Conservation (phyloP, 2,888 invertebrate genomes). For the Celastrina argiolus region DNA sequence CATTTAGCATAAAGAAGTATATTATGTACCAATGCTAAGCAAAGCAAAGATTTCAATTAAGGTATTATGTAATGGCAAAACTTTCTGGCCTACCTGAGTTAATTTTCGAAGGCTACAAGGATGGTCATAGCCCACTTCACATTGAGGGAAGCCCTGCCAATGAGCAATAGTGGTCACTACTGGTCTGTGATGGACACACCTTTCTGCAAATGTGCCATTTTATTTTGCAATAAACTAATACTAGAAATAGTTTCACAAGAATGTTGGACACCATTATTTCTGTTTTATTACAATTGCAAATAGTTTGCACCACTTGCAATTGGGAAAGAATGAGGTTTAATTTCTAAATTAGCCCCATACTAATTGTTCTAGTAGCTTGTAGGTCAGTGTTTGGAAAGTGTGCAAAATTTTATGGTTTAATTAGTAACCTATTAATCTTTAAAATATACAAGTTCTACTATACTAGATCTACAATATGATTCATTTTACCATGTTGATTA, state of each 20-base stretch:
- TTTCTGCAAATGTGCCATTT: not conserved
- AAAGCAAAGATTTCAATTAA: too few species aligned
- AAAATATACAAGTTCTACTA: not conserved
- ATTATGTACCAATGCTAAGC: too few species aligned
- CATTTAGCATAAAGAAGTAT: too few species aligned
- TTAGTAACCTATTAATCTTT: not conserved
- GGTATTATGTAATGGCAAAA: too few species aligned
- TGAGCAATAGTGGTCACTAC: too few species aligned
- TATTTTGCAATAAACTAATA: not conserved
- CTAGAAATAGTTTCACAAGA: not conserved
- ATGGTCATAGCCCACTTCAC: too few species aligned
- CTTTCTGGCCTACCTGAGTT: too few species aligned
- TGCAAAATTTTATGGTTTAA: conserved; percentile 19
- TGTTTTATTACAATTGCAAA: conserved; percentile 2
- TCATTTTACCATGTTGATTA: too few species aligned
- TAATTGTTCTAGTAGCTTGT: not conserved
- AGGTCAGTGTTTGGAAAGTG: conserved; percentile 19
- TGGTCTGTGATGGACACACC: not conserved
- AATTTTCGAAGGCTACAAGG: too few species aligned
- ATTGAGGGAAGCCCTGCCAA: too few species aligned
- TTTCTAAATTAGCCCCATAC: conserved; percentile 14
- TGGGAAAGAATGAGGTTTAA: not conserved
- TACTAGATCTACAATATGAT: too few species aligned
- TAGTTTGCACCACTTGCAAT: not conserved
- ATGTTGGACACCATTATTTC: not conserved